Evolutionary conservation across 2,797 vertebrate genomes (phyloP).

Genomic region (Mallotus villosus): DNA sequence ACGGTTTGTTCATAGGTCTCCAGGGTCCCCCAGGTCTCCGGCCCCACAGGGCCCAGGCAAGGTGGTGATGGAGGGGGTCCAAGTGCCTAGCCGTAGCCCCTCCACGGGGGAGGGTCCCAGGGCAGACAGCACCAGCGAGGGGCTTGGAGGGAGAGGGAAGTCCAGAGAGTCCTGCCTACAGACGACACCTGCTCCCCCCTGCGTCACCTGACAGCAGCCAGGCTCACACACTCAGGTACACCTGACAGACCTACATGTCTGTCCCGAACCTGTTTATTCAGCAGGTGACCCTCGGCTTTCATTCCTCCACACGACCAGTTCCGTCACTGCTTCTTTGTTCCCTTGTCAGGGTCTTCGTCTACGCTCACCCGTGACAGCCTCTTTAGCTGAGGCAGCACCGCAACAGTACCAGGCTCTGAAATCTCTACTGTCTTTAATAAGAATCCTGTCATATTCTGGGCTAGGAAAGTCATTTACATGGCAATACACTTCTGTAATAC

Average conservation of each 20-base stretch:
- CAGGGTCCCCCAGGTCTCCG: conserved; percentile 1
- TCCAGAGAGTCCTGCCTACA: conserved; percentile 25
- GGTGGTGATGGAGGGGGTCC: conserved; percentile 39
- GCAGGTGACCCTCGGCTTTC: not conserved
- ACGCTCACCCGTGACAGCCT: not conserved
- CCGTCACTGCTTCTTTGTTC: not conserved
- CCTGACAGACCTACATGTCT: not conserved
- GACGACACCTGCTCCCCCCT: conserved; percentile 18
- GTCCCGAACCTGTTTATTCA: not conserved
- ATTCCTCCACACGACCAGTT: not conserved
- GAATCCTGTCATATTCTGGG: conserved; percentile 58
- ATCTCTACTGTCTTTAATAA: conserved; percentile 70
- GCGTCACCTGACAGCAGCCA: conserved; percentile 9
- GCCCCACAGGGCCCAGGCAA: conserved; percentile 3
- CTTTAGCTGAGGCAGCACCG: not conserved
- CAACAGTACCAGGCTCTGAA: conserved; percentile 31
- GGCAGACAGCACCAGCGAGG: not conserved
- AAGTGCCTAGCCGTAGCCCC: conserved; percentile 9
- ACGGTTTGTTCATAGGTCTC: not conserved
- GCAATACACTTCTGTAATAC: conserved; percentile 63
- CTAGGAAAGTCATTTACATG: conserved; percentile 54
- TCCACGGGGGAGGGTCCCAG: not conserved
- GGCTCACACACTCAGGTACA: conserved; percentile 38
- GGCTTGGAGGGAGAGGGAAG: conserved; percentile 16
- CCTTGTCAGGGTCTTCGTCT: not conserved